phyloP scores from a whole-genome alignment of 2,113 vertebrate species.

The Laticauda laticaudata region DNA sequence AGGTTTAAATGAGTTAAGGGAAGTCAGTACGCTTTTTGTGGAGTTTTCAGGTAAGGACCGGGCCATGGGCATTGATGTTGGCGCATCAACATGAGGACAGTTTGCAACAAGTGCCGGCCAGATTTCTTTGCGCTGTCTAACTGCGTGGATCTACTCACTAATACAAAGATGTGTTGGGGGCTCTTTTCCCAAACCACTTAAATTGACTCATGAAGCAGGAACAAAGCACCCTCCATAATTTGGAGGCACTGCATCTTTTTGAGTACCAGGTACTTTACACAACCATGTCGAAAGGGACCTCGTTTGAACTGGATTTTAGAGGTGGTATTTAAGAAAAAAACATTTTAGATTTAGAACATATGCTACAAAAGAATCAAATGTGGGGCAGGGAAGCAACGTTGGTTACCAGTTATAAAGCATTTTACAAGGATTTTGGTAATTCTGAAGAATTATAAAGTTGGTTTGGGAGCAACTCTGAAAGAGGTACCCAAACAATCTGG shows the following conservation, averaged over 20 bases:
- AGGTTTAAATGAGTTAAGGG: background rate
- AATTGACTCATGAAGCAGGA: background rate
- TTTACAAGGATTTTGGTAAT: background rate
- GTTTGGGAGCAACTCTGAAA: background rate
- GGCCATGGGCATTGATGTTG: background rate
- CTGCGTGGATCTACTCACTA: background rate
- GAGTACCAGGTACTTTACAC: background rate
- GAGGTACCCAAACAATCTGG: background rate
- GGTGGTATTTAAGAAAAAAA: background rate
- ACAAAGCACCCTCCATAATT: background rate
- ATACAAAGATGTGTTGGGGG: background rate
- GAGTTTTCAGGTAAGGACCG: background rate
- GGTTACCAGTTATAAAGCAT: background rate
- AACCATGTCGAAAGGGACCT: background rate
- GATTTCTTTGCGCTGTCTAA: background rate
- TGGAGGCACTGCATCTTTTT: background rate
- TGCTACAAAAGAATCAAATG: background rate
- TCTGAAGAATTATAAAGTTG: background rate
- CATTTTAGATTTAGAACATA: background rate
- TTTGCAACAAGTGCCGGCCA: background rate
- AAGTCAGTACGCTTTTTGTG: background rate
- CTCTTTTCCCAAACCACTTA: background rate
- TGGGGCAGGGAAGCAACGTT: background rate
- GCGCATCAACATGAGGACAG: background rate
- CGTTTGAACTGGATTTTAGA: background rate